A percentile compares a stretch with the other conserved stretches of the same genome.
phyloP scores from a whole-genome alignment of 2,113 vertebrate genomes.

The Hepsetus odoe region DNA sequence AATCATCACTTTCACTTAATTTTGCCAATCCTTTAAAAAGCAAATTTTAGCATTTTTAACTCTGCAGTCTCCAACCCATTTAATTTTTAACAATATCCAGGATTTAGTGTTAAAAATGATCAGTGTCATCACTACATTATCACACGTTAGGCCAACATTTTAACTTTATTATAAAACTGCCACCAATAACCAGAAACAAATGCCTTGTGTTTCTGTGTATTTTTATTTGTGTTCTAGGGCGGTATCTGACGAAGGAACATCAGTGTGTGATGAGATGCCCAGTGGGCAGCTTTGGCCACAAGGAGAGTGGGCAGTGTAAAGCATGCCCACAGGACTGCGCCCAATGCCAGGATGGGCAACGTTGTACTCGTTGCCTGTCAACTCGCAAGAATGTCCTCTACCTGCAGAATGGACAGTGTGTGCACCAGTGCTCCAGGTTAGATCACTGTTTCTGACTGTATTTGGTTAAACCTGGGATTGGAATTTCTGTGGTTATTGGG shows the following conservation, averaged over 20 bases:
- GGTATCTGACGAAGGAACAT: constrained; percentile 73
- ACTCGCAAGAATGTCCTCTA: constrained; percentile 60
- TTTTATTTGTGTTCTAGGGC: constrained; percentile 55
- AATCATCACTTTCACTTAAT: too few relatives aligned
- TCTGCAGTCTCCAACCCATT: too few relatives aligned
- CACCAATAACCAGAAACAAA: too few relatives aligned
- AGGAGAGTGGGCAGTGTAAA: constrained; percentile 77
- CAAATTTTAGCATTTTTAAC: too few relatives aligned
- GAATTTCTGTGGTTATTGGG: too few relatives aligned
- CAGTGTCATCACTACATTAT: too few relatives aligned
- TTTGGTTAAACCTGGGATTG: not conserved
- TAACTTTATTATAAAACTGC: too few relatives aligned
- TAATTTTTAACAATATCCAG: too few relatives aligned
- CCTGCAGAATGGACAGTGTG: constrained; percentile 83
- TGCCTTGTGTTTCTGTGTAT: too few relatives aligned
- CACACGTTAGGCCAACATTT: too few relatives aligned
- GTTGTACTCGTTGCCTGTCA: constrained; percentile 78
- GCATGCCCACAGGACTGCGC: constrained; percentile 78
- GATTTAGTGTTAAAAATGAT: too few relatives aligned
- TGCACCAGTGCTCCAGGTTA: constrained; percentile 79
- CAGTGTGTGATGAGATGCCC: constrained; percentile 81
- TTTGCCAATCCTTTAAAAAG: too few relatives aligned
- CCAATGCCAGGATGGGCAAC: constrained; percentile 68
- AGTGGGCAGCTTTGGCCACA: constrained; percentile 73
- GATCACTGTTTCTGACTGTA: not conserved